phyloP scores from a whole-genome alignment of 2,888 invertebrate genomes.

The Limenitis camilla region DNA sequence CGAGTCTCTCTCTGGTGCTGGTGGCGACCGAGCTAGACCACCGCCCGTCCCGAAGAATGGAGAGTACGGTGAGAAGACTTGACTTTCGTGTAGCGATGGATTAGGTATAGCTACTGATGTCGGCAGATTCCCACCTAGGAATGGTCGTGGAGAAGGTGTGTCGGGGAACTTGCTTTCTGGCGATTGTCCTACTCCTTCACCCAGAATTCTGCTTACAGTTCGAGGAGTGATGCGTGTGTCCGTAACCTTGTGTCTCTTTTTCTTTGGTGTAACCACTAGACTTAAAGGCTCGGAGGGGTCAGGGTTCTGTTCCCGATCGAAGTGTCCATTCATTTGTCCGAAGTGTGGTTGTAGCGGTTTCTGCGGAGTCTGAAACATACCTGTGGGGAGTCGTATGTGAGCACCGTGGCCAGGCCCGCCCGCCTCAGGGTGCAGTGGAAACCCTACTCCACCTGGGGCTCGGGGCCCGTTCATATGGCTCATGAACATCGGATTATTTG shows the following conservation, averaged over 20 bases:
- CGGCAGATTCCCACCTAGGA: constrained; percentile 91
- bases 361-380: constrained; percentile 90
- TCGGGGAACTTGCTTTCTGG: constrained; percentile 76
- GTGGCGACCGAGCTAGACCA: constrained; percentile 72
- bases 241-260: constrained; percentile 97
- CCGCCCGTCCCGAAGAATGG: constrained; percentile 85
- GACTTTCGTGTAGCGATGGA: constrained; percentile 94
- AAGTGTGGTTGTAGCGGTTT: constrained; percentile 82
- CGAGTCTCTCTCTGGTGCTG: constrained; percentile 83
- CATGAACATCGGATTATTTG: constrained; percentile 64
- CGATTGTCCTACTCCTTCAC: constrained; percentile 84
- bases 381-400: constrained; percentile 77
- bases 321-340: constrained; percentile 77
- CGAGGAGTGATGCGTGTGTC: constrained; percentile 94
- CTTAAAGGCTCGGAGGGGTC: constrained; percentile 96
- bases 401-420: constrained; percentile 58
- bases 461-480: constrained; percentile 76
- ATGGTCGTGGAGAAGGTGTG: constrained; percentile 84
- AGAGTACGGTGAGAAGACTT: constrained; percentile 93
- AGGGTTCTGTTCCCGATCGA: constrained; percentile 80
- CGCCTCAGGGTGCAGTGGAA: constrained; percentile 81
- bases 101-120: constrained; percentile 98
- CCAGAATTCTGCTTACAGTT: constrained; percentile 89
- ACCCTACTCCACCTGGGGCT: constrained; percentile 77
- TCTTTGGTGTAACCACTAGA: constrained; percentile 95